Base-by-base conservation (phyloP, 1,140 invertebrate genomes). In the Solenopsis fugax region DNA sequence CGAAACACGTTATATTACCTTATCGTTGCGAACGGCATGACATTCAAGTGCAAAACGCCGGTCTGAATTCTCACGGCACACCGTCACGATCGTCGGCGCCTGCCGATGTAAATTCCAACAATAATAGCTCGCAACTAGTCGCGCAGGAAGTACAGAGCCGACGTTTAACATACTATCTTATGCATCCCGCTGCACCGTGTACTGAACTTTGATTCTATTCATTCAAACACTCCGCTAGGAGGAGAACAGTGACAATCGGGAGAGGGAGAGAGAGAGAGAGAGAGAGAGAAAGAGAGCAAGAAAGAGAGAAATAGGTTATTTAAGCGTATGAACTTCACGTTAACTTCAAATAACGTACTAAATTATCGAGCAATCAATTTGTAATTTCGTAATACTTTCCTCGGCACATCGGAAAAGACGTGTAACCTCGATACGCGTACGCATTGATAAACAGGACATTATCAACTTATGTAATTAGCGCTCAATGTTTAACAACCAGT, bases 21-120 rank as follows among this genome's bases (percentile, higher is more conserved):
- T 85, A 87, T 88, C 87, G 56, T 84, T 84, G 48, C 89, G 89
- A 91, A 89, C 84, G 72, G 73, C 87, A 85, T 91, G 86, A 91
- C 88, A 87, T 87, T 89, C 84, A 78, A 87, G 78, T 80, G 85
- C 71, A 87, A 82, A 72, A 71, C 80, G 77, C 65, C 77, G 85
- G 54, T 41, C 80, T 62, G 29, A 41, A 52, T 87, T 82, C 77
- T 87, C 80, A 81, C 65, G 78, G 65, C 54, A 48, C 65, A 48
- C 65, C 69, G 60, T 73, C 80, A 85, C 80, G 65, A 87, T 80
- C 78, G 71, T 58, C 76, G 71, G 7, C 48, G 67, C 76, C 73
- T 86, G 71, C 58, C 73, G 54, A 80, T 82, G 77, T 85, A 82
- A 72, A 60, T 62, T 62, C 64, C 37, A 64, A 81, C 54, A 72